Evolutionary conservation across 92 coral and sea anemone species (phyloP).

Genomic region (Palythoa heliodiscus): DNA sequence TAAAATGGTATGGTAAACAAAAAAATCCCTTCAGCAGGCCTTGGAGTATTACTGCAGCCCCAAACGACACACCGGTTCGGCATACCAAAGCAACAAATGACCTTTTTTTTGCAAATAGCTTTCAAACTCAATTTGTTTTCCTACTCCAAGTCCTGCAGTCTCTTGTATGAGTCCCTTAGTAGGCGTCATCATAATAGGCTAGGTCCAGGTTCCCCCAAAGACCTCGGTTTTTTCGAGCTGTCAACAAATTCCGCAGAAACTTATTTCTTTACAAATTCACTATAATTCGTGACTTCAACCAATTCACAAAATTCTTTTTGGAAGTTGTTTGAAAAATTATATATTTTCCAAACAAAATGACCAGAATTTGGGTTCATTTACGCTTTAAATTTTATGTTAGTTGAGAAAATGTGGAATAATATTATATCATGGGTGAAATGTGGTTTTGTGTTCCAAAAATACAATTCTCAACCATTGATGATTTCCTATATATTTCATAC

Average conservation of each 20-base stretch:
- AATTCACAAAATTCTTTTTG: not conserved
- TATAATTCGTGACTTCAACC: not conserved
- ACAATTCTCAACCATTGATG: too few relatives aligned
- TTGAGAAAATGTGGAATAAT: too few relatives aligned
- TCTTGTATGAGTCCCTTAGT: not conserved
- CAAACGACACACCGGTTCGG: not conserved
- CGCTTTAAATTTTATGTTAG: not conserved
- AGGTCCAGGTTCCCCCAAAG: not conserved
- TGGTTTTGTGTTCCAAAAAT: too few relatives aligned
- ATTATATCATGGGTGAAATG: too few relatives aligned
- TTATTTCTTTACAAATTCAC: not conserved
- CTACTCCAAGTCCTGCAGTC: not conserved
- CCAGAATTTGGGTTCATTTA: not conserved
- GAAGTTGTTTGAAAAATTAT: not conserved
- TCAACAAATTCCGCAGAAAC: not conserved
- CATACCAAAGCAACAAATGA: not conserved
- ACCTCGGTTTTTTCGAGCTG: slow-evolving; percentile 4
- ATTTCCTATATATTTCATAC: too few relatives aligned
- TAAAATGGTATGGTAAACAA: not conserved
- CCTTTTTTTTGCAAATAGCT: not conserved
- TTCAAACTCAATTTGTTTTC: not conserved
- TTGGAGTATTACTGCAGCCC: not conserved
- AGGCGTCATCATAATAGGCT: slow-evolving; percentile 9
- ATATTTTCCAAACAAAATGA: not conserved
- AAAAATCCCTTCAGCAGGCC: not conserved